Evolutionary conservation across 35 echinoderm and acorn worm genomes (phyloP), one percentile per base, ranked within the genome.

Genomic region (Hemicentrotus pulcherrimus): DNA sequence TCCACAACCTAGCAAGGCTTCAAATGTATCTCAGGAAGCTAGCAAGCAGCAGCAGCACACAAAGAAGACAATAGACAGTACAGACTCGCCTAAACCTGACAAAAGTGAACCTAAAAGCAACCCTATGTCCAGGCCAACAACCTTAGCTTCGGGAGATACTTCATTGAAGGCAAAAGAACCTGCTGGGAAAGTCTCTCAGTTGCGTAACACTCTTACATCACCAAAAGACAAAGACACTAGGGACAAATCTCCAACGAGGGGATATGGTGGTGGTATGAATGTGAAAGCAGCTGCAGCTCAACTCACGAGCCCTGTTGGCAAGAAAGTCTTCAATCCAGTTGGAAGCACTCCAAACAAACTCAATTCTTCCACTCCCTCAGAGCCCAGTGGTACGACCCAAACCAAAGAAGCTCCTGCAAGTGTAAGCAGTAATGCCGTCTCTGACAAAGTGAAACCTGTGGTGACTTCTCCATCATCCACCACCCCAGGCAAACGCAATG

Each of bases 251-350:
- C 91, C 91, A 50, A 48, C 91, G 0, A 47, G 91, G 48, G 45
- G 88, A 59, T 96, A 94, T 91, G 91, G 88, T 91, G 91, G 88
- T 85, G 96, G 96, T 31, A 90, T 95, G 31, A 97, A 97, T 60
- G 94, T 97, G 35, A 91, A 94, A 61, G 96, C 96, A 46, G 95
- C 95, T 45, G 96, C 96, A 94, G 96, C 96, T 28, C 96, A 97
- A 35, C 91, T 97, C 30, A 97, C 94, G 33, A 97, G 96, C 61
- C 96, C 96, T 32, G 85, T 48, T 48, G 50, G 60, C 33, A 97
- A 97, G 91, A 95, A 91, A 94, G 93, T 86, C 50, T 58, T 93
- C 48, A 46, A 96, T 61, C 95, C 95, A 86, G 30, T 86, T 94
- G 35, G 46, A 31, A 95, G 22, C 91, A 59, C 94, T 91, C 46